Evolutionary conservation across 2,888 invertebrate species (phyloP), one percentile per base, ranked within the genome.

Genomic region (Bellardia bayeri): DNA sequence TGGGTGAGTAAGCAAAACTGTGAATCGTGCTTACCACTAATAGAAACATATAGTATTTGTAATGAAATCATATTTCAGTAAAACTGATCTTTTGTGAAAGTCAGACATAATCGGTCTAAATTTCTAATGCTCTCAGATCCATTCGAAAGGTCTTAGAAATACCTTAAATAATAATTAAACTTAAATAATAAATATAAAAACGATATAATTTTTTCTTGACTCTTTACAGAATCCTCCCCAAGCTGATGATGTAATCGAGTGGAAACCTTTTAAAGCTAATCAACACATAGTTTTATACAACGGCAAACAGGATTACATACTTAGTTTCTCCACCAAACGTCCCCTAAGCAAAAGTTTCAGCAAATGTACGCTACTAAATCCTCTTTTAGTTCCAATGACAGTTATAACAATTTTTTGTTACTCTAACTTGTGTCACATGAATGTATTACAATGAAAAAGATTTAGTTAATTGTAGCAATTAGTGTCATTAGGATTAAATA

Each of bases 401-500:
- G 13, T 56, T 56, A 49, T 30, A 49, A 13, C 16, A 11, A 2
- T 37, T 71, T 54, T 72, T 37, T 54, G 14, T 63, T 63, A 37
- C 69, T 79, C 83, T 66, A 85, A 63, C 79, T 58, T 9, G 33
- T 3, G 4, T 11, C 11, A 51, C n/a, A 58, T 16, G 7, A 16
- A 76, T 68, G 13, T 13, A 61, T 80, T 80, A 80, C n/a, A 11
- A 45, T n/a, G 30, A 74, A 37, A 72, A 7, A n/a, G 56, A 30
- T 54, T 78, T 74, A 30, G 30, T 61, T 74, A 74, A 54, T 80
- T 56, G 16, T 37, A 42, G 37, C 54, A 83, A 78, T 75, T n/a
- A 51, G 51, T 89, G 90, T 90, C 89, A 90, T 92, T 92, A 90
- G 92, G 92, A 92, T 92, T 90, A 89, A 82, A 89, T 89, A 91